Evolutionary conservation across 2,888 invertebrate genomes (phyloP).

Genomic region (Lithophane ornitopus): DNA sequence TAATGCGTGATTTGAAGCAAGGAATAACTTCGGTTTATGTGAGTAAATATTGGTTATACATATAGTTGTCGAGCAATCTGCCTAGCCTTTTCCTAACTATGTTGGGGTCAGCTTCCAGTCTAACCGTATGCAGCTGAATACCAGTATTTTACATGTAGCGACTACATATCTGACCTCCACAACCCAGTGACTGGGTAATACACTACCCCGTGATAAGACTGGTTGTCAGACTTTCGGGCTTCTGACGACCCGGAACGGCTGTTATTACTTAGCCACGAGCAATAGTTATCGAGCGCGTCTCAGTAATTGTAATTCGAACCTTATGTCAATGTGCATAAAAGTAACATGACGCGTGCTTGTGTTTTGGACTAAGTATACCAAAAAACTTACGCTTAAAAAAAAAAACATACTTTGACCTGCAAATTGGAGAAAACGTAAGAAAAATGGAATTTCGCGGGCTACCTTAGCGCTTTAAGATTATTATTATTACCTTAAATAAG

Average conservation of each 20-base stretch:
- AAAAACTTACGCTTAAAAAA: not conserved
- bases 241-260: no score
- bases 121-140: no score
- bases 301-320: not conserved
- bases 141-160: no score
- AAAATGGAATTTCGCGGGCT: not conserved
- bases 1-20: constrained; percentile 86
- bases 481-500: not conserved
- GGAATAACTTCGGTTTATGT: constrained; percentile 84
- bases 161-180: no score
- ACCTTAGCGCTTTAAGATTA: not conserved
- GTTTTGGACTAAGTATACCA: not conserved
- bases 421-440: not conserved
- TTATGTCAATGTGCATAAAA: not conserved
- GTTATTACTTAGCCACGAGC: no score
- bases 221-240: no score
- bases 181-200: no score
- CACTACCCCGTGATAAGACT: no score
- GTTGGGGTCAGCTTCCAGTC: no score
- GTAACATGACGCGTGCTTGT: not conserved
- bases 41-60: constrained; percentile 64
- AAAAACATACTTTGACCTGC: not conserved
- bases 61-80: no score
- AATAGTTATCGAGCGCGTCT: not conserved
- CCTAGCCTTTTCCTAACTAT: no score